phyloP scores from a whole-genome alignment of 35 echinoderm and acorn worm genomes.

The Apostichopus parvimensis region DNA sequence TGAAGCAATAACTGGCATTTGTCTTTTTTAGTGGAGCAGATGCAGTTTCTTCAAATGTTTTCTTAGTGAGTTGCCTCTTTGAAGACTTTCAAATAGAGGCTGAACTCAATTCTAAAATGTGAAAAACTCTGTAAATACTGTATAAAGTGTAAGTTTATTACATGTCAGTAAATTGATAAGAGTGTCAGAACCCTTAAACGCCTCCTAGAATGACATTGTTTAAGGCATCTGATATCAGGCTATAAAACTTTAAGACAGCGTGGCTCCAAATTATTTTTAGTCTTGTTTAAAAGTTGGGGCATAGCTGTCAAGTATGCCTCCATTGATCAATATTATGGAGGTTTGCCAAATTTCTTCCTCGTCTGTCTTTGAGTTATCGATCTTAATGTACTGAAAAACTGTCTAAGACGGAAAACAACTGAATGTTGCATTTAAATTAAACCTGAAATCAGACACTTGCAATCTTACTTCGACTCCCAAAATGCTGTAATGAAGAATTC shows the following conservation, averaged over 20 bases:
- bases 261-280: conserved; percentile 38
- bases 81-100: too few species aligned
- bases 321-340: conserved; percentile 25
- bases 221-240: not conserved
- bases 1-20: too few species aligned
- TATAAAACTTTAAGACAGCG: conserved; percentile 23
- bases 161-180: too few species aligned
- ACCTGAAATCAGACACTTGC: conserved; percentile 41
- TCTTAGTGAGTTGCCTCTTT: too few species aligned
- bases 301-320: not conserved
- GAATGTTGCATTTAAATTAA: conserved; percentile 50
- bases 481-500: not conserved
- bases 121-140: too few species aligned
- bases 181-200: not conserved
- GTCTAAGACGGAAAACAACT: conserved; percentile 4
- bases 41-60: too few species aligned
- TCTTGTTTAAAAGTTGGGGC: not conserved
- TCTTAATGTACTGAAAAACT: conserved; percentile 17
- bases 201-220: conserved; percentile 5
- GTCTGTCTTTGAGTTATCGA: conserved; percentile 27
- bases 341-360: not conserved
- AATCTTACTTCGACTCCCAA: conserved; percentile 16
- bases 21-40: too few species aligned
- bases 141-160: too few species aligned
- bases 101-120: too few species aligned